Evolutionary conservation across 2,888 invertebrate species (phyloP).

Genomic region (Anthophora plumipes): DNA sequence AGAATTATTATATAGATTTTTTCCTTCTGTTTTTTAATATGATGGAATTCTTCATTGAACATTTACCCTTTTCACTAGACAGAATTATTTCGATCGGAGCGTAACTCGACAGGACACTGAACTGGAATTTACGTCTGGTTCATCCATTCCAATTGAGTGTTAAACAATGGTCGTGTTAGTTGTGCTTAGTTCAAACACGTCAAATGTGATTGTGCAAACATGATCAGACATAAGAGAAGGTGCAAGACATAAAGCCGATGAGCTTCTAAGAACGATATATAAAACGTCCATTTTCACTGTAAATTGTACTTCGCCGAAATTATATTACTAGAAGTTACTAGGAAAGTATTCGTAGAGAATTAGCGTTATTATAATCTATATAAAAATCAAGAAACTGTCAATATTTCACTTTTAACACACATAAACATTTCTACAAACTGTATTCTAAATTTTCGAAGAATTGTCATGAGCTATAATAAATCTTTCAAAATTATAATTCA

Average conservation of each 20-base stretch:
- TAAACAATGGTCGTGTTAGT: background rate
- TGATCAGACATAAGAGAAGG: background rate
- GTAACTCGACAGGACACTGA: background rate
- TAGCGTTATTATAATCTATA: too few relatives aligned
- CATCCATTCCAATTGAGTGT: background rate
- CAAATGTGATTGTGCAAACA: background rate
- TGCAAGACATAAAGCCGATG: conserved; percentile 5
- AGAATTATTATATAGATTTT: too few relatives aligned
- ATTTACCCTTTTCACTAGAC: background rate
- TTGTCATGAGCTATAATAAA: too few relatives aligned
- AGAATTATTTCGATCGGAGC: background rate
- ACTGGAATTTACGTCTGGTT: background rate
- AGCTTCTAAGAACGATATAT: background rate
- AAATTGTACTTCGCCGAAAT: background rate
- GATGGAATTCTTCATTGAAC: background rate
- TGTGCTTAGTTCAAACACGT: background rate
- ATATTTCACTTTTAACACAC: too few relatives aligned
- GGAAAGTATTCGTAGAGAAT: too few relatives aligned
- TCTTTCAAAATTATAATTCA: too few relatives aligned
- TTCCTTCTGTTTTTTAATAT: background rate
- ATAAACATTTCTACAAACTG: too few relatives aligned
- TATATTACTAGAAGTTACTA: too few relatives aligned
- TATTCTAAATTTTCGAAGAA: too few relatives aligned
- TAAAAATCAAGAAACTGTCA: background rate
- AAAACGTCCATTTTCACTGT: background rate